These are phyloP conservation scores for Amblyteles armatorius DNA, from an alignment of 2,888 invertebrate genomes.

Conservation along the genomic window DNA sequence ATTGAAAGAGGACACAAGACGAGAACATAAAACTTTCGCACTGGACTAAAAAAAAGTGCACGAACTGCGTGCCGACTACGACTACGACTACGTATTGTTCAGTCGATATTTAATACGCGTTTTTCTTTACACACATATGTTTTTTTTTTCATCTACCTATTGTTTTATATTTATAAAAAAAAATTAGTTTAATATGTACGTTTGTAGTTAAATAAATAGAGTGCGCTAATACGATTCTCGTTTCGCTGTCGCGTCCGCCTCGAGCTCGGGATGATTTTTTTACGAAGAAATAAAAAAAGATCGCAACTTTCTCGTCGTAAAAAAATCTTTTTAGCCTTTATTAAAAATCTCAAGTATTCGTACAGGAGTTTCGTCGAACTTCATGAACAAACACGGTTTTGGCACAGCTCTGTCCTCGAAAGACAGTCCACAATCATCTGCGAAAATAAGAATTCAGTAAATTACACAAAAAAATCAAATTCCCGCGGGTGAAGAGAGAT, in stretches of 20 bases:
- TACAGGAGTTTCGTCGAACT: conserved; percentile 74
- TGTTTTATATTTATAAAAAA: conserved; percentile 65
- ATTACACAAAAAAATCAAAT: not conserved
- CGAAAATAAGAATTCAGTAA: conserved; percentile 17
- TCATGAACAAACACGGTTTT: conserved; percentile 72
- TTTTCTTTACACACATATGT: conserved; percentile 63
- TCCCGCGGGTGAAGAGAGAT: not conserved
- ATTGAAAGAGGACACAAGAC: conserved; percentile 1
- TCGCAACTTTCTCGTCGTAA: not conserved
- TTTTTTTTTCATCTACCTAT: conserved; percentile 56
- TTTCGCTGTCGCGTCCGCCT: not conserved
- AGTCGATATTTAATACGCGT: conserved; percentile 72
- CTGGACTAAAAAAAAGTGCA: conserved; percentile 24
- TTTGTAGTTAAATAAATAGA: conserved; percentile 65
- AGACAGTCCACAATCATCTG: conserved; percentile 71
- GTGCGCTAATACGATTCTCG: conserved; percentile 37
- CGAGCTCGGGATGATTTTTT: not conserved
- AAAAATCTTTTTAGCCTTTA: conserved; percentile 38
- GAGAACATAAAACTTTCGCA: conserved; percentile 25
- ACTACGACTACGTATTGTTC: conserved; percentile 57
- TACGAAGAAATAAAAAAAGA: not conserved
- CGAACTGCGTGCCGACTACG: conserved; percentile 60
- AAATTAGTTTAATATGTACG: conserved; percentile 62
- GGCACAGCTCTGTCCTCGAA: conserved; percentile 74
- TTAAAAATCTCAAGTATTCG: conserved; percentile 78